These are phyloP conservation scores for Neodiprion lecontei DNA, from an alignment of 1,140 invertebrate genomes.

Conservation along the genomic window DNA sequence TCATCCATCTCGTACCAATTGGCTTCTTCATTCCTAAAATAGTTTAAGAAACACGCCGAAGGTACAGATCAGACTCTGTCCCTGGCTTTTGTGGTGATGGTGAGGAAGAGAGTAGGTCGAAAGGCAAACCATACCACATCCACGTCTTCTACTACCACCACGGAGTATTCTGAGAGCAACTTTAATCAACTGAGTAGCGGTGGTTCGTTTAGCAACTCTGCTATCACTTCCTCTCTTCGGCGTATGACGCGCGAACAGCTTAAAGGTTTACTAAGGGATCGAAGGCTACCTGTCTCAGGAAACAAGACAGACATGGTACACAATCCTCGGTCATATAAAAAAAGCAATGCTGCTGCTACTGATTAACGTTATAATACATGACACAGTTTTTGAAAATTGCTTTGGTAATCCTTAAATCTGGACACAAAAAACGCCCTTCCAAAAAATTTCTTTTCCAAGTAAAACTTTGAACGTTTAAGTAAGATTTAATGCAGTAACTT, in stretches of 20 bases:
- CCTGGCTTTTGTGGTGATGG: conserved; percentile 28
- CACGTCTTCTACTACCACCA: conserved; percentile 24
- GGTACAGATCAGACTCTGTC: conserved; percentile 18
- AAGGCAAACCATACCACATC: conserved; percentile 34
- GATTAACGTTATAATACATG: background rate
- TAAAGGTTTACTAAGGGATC: conserved; percentile 41
- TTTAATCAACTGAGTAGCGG: conserved; percentile 28
- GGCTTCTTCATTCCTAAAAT: background rate
- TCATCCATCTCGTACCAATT: too few species aligned
- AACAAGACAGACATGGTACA: conserved; percentile 44
- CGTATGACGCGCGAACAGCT: conserved; percentile 38
- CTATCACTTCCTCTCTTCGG: conserved; percentile 29
- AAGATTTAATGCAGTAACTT: too few species aligned
- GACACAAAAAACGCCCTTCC: too few species aligned
- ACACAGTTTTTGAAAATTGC: too few species aligned
- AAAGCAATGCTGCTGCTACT: background rate
- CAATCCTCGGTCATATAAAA: conserved; percentile 1
- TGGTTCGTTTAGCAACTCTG: conserved; percentile 27
- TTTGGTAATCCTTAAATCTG: too few species aligned
- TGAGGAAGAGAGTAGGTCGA: conserved; percentile 38
- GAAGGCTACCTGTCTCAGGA: conserved; percentile 37
- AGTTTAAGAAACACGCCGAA: conserved; percentile 21
- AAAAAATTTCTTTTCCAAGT: too few species aligned
- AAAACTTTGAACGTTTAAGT: too few species aligned
- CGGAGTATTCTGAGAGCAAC: conserved; percentile 31